Evolutionary conservation across 2,113 vertebrate species (phyloP).

Genomic region (Python bivittatus): DNA sequence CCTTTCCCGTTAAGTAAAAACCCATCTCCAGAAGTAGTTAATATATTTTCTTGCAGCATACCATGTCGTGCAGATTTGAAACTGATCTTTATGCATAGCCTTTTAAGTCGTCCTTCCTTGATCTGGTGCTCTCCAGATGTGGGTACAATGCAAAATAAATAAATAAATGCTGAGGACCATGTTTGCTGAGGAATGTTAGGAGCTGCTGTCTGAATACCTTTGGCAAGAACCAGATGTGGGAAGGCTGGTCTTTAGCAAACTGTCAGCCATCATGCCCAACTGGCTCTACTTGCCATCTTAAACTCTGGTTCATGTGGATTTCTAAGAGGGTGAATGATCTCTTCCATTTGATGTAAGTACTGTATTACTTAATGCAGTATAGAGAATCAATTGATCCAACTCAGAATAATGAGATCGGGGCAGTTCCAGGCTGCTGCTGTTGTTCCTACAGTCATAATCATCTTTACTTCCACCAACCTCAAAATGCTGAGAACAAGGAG

Average conservation of each 20-base stretch:
- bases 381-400: not conserved
- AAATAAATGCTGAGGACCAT: not conserved
- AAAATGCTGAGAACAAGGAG: not conserved
- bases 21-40: conserved; percentile 34
- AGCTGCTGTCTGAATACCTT: not conserved
- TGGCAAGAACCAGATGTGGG: not conserved
- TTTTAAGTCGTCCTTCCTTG: not conserved
- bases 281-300: not conserved
- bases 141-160: not conserved
- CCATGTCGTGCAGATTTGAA: not conserved
- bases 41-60: not conserved
- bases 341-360: not conserved
- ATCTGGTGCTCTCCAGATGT: not conserved
- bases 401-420: not conserved
- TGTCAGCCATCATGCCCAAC: not conserved
- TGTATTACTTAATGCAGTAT: not conserved
- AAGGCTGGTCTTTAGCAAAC: not conserved
- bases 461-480: not conserved
- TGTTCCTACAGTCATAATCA: not conserved
- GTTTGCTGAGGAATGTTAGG: not conserved
- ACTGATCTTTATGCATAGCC: not conserved
- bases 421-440: not conserved
- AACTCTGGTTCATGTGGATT: not conserved
- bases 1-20: not conserved
- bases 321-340: not conserved